Percentiles rank a stretch among this genome's conserved stretches.
phyloP scores from a whole-genome alignment of 2,888 invertebrate genomes.

The Epiblema foenella region DNA sequence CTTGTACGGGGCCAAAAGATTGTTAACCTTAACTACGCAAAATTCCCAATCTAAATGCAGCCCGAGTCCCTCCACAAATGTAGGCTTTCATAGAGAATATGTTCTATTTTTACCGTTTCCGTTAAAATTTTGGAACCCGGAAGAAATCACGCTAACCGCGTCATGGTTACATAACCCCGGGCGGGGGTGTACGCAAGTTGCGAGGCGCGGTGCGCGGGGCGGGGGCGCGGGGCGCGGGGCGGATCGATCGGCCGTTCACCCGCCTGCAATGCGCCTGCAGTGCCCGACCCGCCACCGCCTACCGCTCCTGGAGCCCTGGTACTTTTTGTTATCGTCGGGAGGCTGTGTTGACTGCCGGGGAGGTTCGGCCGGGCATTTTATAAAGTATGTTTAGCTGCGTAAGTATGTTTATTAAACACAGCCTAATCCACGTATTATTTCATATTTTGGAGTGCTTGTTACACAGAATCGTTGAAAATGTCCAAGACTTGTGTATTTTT shows the following conservation, averaged over 20 bases:
- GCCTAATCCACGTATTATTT: not conserved
- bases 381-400: not conserved
- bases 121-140: slow-evolving; percentile 52
- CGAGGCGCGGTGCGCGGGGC: slow-evolving; percentile 47
- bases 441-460: no score
- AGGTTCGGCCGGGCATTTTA: not conserved
- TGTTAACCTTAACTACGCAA: not conserved
- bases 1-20: not conserved
- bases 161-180: slow-evolving; percentile 75
- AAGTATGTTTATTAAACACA: not conserved
- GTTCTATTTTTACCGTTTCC: not conserved
- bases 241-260: slow-evolving; percentile 83
- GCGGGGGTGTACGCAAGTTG: slow-evolving; percentile 45
- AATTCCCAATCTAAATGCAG: not conserved
- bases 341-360: slow-evolving; percentile 46
- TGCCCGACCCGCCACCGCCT: slow-evolving; percentile 49
- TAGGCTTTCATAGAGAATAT: not conserved
- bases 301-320: slow-evolving; percentile 70
- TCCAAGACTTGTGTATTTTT: no score
- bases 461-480: no score
- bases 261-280: slow-evolving; percentile 79
- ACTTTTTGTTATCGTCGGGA: slow-evolving; percentile 55
- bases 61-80: not conserved
- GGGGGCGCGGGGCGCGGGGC: slow-evolving; percentile 48
- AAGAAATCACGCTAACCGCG: slow-evolving; percentile 72